phyloP scores from a whole-genome alignment of 2,797 vertebrate genomes.

The Syncerus caffer region DNA sequence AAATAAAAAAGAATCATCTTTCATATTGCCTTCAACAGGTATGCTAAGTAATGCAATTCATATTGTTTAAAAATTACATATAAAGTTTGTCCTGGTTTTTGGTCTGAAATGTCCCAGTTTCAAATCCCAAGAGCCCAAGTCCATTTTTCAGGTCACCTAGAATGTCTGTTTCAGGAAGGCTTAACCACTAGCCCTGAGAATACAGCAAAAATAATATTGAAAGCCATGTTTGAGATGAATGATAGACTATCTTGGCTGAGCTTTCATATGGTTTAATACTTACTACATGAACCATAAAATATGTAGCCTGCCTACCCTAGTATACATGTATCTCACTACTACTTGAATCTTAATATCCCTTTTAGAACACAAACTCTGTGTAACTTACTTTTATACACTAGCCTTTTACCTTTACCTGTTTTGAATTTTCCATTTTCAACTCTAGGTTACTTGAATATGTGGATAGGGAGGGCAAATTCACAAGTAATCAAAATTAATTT shows the following conservation, averaged over 20 bases:
- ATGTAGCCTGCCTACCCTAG: background rate
- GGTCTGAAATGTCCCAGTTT: slow-evolving; percentile 66
- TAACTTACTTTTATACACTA: background rate
- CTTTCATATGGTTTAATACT: slow-evolving; percentile 17
- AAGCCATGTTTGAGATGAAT: slow-evolving; percentile 43
- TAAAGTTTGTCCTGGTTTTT: slow-evolving; percentile 69
- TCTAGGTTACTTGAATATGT: slow-evolving; percentile 28
- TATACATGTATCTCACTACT: background rate
- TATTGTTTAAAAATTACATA: slow-evolving; percentile 45
- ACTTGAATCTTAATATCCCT: slow-evolving; percentile 3
- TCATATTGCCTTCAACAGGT: background rate
- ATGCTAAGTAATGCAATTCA: slow-evolving; percentile 39
- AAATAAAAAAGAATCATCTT: slow-evolving; percentile 32
- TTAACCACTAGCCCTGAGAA: slow-evolving; percentile 40
- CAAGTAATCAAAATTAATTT: slow-evolving; percentile 25
- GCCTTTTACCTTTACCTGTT: background rate
- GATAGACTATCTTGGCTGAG: background rate
- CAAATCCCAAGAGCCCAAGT: slow-evolving; percentile 41
- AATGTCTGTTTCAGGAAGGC: slow-evolving; percentile 56
- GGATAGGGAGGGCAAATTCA: background rate
- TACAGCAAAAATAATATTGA: slow-evolving; percentile 40
- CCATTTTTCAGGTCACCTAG: slow-evolving; percentile 69
- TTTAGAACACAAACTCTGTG: slow-evolving; percentile 15
- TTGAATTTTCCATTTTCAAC: slow-evolving; percentile 6
- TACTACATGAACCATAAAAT: background rate